Percentiles rank a stretch among this genome's conserved stretches.
These are phyloP conservation scores for Choristoneura fumiferana DNA, from an alignment of 1,140 invertebrate genomes.

Conservation along the genomic window DNA sequence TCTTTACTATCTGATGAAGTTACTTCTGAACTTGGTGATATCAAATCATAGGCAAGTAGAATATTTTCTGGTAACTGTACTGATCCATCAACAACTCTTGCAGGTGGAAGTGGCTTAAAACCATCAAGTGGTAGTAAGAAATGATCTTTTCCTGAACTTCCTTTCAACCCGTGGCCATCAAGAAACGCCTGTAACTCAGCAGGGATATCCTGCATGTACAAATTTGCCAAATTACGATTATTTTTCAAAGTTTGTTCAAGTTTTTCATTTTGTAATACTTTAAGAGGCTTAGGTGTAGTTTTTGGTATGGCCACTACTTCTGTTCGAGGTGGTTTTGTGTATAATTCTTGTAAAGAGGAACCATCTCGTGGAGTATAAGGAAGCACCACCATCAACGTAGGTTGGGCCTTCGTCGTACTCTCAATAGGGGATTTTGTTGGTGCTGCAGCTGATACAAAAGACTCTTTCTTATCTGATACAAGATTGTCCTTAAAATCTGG, in stretches of 20 bases:
- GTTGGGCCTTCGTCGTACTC: slow-evolving; percentile 52
- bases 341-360: slow-evolving; percentile 67
- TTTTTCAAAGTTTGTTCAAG: slow-evolving; percentile 38
- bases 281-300: slow-evolving; percentile 57
- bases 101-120: slow-evolving; percentile 65
- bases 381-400: slow-evolving; percentile 59
- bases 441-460: slow-evolving; percentile 21
- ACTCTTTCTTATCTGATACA: slow-evolving; percentile 23
- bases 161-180: slow-evolving; percentile 59
- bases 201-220: slow-evolving; percentile 51
- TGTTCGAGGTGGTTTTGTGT: slow-evolving; percentile 60
- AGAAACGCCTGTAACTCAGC: slow-evolving; percentile 64
- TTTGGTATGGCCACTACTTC: slow-evolving; percentile 60
- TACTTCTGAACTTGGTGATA: slow-evolving; percentile 46
- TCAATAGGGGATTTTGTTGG: slow-evolving; percentile 31
- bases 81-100: slow-evolving; percentile 59
- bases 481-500: slow-evolving; percentile 30
- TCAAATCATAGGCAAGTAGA: slow-evolving; percentile 61
- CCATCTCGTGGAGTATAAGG: slow-evolving; percentile 70
- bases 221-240: slow-evolving; percentile 37
- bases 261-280: slow-evolving; percentile 37
- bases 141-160: slow-evolving; percentile 56
- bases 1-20: slow-evolving; percentile 31
- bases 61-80: slow-evolving; percentile 69
- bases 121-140: slow-evolving; percentile 65